Evolutionary conservation across 2,113 vertebrate species (phyloP).

Genomic region (Ciconia boyciana): DNA sequence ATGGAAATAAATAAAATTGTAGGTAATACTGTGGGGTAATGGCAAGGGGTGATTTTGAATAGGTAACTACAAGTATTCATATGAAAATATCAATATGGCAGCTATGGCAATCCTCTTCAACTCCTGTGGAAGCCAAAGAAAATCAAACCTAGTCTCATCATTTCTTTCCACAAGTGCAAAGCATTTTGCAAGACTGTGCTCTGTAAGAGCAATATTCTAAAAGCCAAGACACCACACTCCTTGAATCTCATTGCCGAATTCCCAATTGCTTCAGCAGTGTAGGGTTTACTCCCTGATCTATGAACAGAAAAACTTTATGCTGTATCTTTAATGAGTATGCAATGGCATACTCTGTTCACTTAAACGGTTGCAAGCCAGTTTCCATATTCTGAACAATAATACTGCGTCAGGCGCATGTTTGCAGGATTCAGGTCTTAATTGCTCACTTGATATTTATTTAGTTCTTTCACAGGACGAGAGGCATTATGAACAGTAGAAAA

Average conservation of each 20-base stretch:
- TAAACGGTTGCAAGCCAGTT: neutral
- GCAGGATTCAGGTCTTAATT: neutral
- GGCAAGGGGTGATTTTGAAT: neutral
- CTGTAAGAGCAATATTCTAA: neutral
- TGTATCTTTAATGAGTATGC: neutral
- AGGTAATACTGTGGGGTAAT: neutral
- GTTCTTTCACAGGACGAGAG: neutral
- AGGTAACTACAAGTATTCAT: neutral
- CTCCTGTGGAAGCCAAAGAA: neutral
- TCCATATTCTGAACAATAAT: neutral
- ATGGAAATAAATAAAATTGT: neutral
- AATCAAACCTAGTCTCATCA: neutral
- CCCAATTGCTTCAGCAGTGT: neutral
- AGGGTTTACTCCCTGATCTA: neutral
- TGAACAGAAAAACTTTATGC: neutral
- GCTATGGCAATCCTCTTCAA: neutral
- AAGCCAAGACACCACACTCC: neutral
- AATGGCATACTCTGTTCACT: neutral
- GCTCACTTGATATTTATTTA: neutral
- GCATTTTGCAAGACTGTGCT: neutral
- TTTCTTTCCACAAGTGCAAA: neutral
- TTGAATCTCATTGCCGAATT: neutral
- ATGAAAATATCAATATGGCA: neutral
- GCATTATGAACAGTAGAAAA: neutral
- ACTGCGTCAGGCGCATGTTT: accelerated